Percentiles rank a stretch among this genome's conserved stretches.
phyloP scores from a whole-genome alignment of 1,140 invertebrate species.

The Heliothis subflexa region DNA sequence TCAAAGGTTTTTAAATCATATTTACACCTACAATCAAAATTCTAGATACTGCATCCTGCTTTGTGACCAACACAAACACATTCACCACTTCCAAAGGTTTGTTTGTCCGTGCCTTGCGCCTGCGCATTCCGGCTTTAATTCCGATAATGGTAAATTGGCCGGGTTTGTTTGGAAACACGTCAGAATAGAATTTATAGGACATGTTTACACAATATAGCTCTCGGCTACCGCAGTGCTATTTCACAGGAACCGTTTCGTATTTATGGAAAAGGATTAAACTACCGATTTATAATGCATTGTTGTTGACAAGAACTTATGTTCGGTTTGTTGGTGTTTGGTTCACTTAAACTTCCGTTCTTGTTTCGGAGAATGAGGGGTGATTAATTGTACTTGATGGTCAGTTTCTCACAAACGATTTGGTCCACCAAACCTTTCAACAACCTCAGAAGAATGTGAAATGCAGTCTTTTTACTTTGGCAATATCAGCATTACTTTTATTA shows the following conservation, averaged over 20 bases:
- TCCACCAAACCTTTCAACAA: no score
- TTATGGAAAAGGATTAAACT: constrained; percentile 31
- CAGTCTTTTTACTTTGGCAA: no score
- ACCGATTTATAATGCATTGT: constrained; percentile 33
- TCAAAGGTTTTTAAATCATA: no score
- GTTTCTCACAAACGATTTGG: no score
- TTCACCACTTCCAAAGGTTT: background rate
- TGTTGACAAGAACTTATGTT: background rate
- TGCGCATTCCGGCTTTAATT: constrained; percentile 36
- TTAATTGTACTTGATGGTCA: background rate
- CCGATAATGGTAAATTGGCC: constrained; percentile 42
- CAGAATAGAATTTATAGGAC: constrained; percentile 42
- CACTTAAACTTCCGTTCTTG: background rate
- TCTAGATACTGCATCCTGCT: background rate
- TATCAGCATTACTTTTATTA: no score
- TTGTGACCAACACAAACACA: background rate
- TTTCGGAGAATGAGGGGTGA: background rate
- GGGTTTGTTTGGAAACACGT: constrained; percentile 47
- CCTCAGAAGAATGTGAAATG: no score
- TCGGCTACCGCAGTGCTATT: constrained; percentile 10
- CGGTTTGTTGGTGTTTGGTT: constrained; percentile 10
- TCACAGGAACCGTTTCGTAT: constrained; percentile 18
- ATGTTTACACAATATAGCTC: constrained; percentile 43
- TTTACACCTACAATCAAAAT: no score
- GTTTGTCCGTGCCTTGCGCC: background rate